These are phyloP conservation scores for Philopotamus ludificatus DNA, from an alignment of 1,140 invertebrate species.

Conservation along the genomic window DNA sequence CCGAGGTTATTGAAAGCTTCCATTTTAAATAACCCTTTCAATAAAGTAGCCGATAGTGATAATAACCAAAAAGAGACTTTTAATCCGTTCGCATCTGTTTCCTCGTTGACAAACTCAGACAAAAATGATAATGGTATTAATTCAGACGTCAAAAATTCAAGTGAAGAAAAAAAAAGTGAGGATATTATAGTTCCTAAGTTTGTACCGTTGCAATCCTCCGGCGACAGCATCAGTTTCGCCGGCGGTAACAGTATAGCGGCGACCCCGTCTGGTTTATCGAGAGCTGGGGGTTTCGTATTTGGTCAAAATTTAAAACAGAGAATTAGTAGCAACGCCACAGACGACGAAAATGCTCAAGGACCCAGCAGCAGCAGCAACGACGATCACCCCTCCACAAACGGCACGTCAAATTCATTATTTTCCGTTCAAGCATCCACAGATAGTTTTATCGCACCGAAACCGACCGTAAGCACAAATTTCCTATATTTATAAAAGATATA, in stretches of 20 bases:
- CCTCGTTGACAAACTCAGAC: background rate
- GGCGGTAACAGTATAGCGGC: constrained; percentile 45
- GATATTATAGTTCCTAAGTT: constrained; percentile 50
- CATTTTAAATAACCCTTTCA: constrained; percentile 46
- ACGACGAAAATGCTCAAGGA: constrained; percentile 48
- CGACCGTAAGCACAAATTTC: background rate
- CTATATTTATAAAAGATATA: background rate
- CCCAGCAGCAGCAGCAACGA: constrained; percentile 44
- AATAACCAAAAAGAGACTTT: constrained; percentile 27
- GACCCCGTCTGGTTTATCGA: constrained; percentile 45
- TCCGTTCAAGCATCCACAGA: constrained; percentile 54
- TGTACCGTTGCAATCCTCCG: constrained; percentile 50
- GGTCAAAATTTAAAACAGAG: constrained; percentile 88
- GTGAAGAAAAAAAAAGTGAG: constrained; percentile 44
- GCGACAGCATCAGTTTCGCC: constrained; percentile 46
- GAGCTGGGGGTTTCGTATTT: constrained; percentile 74
- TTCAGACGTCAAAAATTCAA: constrained; percentile 37
- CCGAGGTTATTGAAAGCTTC: constrained; percentile 50
- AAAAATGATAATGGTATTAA: constrained; percentile 38
- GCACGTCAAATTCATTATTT: constrained; percentile 60
- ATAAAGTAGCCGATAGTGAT: constrained; percentile 44
- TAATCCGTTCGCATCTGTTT: constrained; percentile 13
- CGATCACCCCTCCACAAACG: constrained; percentile 56
- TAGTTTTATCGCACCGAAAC: constrained; percentile 23
- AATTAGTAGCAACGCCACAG: constrained; percentile 56